Evolutionary conservation across 2,113 vertebrate species (phyloP).

Genomic region (Protobothrops flavoviridis): DNA sequence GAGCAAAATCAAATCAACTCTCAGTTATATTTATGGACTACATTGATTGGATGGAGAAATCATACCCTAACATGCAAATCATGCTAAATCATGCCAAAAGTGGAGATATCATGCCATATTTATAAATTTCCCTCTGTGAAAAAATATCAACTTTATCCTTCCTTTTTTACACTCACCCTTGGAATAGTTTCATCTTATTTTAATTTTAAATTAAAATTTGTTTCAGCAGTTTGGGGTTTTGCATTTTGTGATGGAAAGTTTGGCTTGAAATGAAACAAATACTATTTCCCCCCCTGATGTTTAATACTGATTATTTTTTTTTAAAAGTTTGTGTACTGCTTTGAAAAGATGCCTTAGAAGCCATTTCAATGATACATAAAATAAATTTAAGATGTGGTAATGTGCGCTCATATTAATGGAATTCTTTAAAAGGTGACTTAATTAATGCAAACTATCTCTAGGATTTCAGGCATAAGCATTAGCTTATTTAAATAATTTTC

Average conservation of each 20-base stretch:
- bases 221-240: background rate
- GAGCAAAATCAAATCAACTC: background rate
- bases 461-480: background rate
- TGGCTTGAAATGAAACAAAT: background rate
- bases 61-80: background rate
- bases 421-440: background rate
- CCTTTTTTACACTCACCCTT: background rate
- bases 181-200: background rate
- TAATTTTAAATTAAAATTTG: background rate
- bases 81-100: background rate
- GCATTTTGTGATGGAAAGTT: background rate
- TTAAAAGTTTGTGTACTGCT: background rate
- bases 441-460: background rate
- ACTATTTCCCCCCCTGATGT: background rate
- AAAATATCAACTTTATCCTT: background rate
- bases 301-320: background rate
- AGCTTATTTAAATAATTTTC: constrained; percentile 1
- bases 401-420: background rate
- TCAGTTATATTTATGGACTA: background rate
- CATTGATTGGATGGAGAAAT: background rate
- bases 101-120: background rate
- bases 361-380: background rate
- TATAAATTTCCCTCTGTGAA: background rate
- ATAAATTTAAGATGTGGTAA: background rate
- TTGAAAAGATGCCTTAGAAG: background rate